Evolutionary conservation across 2,113 vertebrate genomes (phyloP), one percentile per base, ranked within the genome.

Genomic region (Lipophrys pholis): DNA sequence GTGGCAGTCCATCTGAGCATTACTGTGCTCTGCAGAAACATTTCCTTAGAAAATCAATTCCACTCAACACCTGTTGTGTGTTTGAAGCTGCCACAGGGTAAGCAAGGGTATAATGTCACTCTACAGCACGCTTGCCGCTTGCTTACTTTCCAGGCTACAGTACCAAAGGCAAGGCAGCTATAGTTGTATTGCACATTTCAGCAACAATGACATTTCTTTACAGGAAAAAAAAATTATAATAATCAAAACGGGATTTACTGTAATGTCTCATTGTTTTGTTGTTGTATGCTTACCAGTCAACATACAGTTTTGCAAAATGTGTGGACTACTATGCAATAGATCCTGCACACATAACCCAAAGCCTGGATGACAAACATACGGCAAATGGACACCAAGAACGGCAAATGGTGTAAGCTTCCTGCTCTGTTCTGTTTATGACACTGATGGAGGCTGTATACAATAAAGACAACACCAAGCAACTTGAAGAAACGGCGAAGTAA

Each of bases 41-140:
- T 78, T 81, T 87, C 76, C 54, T 58, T 57, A 15, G 65, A 86
- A 84, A 87, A 87, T 86, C 85, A 80, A 84, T 85, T 86, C 64
- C 64, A 71, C 80, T 85, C 74, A 63, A 72, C 74, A 70, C 49
- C 68, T 74, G 73, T 78, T 69, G 67, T 80, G 83, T 77, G 74
- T 66, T 76, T 76, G 48, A 70, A 41, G 74, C 67, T 71, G 77
- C 69, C 67, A 78, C 76, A 16, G 77, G 66, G 54, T 75, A 54
- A 30, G 65, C 53, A 68, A 40, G 81, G 36, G 45, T 55, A 71
- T 78, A 69, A 59, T 58, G 73, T 74, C 72, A 76, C 68, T 78
- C 41, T 12, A 11, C 78, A 43, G 35, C 42, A 17, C 45, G 61
- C 55, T 67, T 77, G 49, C 59, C 39, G 55, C 43, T 46, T 63